Evolutionary conservation across 2,888 invertebrate genomes (phyloP).

Genomic region (Spodoptera picta): DNA sequence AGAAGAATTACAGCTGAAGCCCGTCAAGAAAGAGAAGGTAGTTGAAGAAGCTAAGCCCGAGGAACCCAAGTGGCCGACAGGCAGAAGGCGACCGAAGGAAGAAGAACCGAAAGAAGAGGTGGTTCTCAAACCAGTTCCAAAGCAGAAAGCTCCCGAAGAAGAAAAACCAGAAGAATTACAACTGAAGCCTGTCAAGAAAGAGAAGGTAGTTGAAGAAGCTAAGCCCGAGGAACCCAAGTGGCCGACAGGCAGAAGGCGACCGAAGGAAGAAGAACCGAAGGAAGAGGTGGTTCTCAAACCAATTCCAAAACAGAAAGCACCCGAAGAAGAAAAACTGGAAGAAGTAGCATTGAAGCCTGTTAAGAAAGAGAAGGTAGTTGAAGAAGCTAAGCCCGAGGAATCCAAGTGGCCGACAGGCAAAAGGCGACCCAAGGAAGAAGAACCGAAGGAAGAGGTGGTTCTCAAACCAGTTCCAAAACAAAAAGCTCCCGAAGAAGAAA

Average conservation of each 20-base stretch:
- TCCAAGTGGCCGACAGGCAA: constrained; percentile 7
- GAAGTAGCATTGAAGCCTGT: constrained; percentile 72
- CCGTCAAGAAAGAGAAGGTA: constrained; percentile 1
- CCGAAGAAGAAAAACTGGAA: constrained; percentile 46
- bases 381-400: constrained; percentile 65
- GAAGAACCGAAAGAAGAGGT: constrained; percentile 12
- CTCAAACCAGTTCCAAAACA: constrained; percentile 2
- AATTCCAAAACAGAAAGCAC: constrained; percentile 5
- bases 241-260: constrained; percentile 11
- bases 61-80: constrained; percentile 4
- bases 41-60: constrained; percentile 4
- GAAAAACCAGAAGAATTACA: constrained; percentile 7
- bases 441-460: constrained; percentile 4
- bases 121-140: constrained; percentile 4
- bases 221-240: constrained; percentile 47
- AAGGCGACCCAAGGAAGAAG: constrained; percentile 6
- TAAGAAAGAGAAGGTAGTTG: constrained; percentile 65
- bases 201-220: constrained; percentile 2
- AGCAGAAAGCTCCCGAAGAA: constrained; percentile 2
- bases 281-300: constrained; percentile 8
- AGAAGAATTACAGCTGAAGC: constrained; percentile 1
- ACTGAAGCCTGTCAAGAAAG: constrained; percentile 1
- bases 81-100: constrained; percentile 7
- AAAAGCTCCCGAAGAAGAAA: constrained; percentile 1
- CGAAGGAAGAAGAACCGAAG: constrained; percentile 9